These are phyloP conservation scores for Paramormyrops kingsleyae DNA, from an alignment of 2,113 vertebrate species.

Conservation along the genomic window DNA sequence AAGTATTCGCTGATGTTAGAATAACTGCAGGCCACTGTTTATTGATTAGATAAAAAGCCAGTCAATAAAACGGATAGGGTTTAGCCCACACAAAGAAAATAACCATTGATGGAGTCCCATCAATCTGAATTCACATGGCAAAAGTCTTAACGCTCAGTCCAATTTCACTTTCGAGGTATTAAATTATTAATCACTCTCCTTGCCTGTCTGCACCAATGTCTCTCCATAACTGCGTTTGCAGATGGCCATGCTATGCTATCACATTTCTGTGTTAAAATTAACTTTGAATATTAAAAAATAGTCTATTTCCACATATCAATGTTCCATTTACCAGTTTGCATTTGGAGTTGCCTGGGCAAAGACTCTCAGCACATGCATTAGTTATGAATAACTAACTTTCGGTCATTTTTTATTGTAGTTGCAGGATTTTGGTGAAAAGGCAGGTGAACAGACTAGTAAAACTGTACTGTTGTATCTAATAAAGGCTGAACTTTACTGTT, in stretches of 20 bases:
- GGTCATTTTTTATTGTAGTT: background rate
- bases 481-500: background rate
- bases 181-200: slow-evolving; percentile 15
- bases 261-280: background rate
- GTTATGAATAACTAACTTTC: background rate
- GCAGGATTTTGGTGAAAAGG: background rate
- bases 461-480: background rate
- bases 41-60: slow-evolving; percentile 52
- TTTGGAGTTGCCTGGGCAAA: background rate
- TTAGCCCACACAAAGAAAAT: slow-evolving; percentile 46
- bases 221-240: background rate
- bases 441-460: background rate
- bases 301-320: background rate
- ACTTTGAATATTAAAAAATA: background rate
- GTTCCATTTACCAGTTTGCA: background rate
- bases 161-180: slow-evolving; percentile 2
- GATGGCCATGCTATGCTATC: background rate
- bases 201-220: background rate
- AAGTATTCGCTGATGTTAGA: slow-evolving; percentile 2
- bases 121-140: background rate
- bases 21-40: slow-evolving; percentile 23
- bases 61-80: slow-evolving; percentile 37
- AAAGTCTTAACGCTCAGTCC: background rate
- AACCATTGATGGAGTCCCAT: slow-evolving; percentile 45
- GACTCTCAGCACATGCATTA: background rate